phyloP scores from a whole-genome alignment of 2,113 vertebrate species.

The Procavia capensis region DNA sequence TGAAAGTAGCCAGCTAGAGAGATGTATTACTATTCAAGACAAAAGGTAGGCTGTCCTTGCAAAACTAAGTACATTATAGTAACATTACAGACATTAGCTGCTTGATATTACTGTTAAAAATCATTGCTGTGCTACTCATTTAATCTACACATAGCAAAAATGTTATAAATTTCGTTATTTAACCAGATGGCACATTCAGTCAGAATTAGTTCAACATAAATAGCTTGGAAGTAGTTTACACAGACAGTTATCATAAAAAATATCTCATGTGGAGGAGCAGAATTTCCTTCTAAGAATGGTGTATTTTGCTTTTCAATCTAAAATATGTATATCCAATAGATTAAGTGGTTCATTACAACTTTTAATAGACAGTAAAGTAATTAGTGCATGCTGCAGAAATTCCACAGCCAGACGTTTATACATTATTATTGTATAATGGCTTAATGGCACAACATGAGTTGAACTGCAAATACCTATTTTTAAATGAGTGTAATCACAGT shows the following conservation, averaged over 20 bases:
- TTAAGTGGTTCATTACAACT: slow-evolving; percentile 22
- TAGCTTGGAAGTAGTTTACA: neutral
- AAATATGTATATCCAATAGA: neutral
- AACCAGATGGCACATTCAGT: neutral
- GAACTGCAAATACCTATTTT: slow-evolving; percentile 45
- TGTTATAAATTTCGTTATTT: neutral
- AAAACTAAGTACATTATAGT: neutral
- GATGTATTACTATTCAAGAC: neutral
- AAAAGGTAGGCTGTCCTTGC: neutral
- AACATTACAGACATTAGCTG: neutral
- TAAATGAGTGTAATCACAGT: slow-evolving; percentile 2
- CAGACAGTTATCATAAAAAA: slow-evolving; percentile 10
- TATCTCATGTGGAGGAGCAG: slow-evolving; percentile 1
- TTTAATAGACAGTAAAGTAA: slow-evolving; percentile 63
- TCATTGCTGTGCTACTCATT: neutral
- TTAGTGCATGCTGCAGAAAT: slow-evolving; percentile 41
- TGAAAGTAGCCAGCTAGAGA: neutral
- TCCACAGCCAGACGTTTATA: neutral
- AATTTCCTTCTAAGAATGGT: slow-evolving; percentile 54
- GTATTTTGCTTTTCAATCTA: slow-evolving; percentile 21
- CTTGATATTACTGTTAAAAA: neutral
- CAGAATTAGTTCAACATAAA: neutral
- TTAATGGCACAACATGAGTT: neutral
- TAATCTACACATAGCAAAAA: slow-evolving; percentile 1
- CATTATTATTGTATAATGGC: slow-evolving; percentile 18